Percentiles rank a stretch among this genome's conserved stretches.
Evolutionary conservation across 1,140 invertebrate genomes (phyloP).

Genomic region (Leptinotarsa defecta): DNA sequence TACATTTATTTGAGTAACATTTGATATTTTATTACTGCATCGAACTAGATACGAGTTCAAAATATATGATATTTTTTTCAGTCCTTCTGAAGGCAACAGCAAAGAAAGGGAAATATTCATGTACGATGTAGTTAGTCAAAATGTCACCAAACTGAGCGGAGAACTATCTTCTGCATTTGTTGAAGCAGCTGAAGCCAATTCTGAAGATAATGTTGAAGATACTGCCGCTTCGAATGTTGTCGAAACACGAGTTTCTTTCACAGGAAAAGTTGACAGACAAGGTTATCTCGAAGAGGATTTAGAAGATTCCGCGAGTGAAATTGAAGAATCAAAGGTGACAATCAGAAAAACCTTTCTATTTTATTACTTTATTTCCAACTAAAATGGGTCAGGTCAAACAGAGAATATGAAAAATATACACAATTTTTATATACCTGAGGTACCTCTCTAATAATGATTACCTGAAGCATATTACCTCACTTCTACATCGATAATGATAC

Average conservation of each 20-base stretch:
- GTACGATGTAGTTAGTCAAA: constrained; percentile 73
- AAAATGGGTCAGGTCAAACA: neutral
- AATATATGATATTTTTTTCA: neutral
- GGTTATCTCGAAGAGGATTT: constrained; percentile 29
- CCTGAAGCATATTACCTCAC: no score
- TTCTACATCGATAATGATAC: no score
- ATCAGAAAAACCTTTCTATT: neutral
- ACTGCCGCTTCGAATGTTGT: constrained; percentile 33
- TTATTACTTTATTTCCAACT: neutral
- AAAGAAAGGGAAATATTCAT: constrained; percentile 80
- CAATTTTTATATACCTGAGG: no score
- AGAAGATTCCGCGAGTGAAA: constrained; percentile 38
- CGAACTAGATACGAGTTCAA: no score
- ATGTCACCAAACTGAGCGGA: constrained; percentile 72
- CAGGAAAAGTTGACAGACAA: constrained; percentile 31
- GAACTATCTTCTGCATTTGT: constrained; percentile 82
- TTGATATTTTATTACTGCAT: no score
- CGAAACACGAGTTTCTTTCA: constrained; percentile 43
- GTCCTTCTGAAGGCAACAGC: constrained; percentile 57
- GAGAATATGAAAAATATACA: no score
- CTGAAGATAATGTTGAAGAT: constrained; percentile 33
- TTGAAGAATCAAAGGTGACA: constrained; percentile 37
- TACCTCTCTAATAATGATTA: no score
- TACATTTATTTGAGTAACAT: no score
- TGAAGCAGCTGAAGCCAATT: constrained; percentile 75